Evolutionary conservation across 2,888 invertebrate species (phyloP).

Genomic region (Agrenia bidenticulata): DNA sequence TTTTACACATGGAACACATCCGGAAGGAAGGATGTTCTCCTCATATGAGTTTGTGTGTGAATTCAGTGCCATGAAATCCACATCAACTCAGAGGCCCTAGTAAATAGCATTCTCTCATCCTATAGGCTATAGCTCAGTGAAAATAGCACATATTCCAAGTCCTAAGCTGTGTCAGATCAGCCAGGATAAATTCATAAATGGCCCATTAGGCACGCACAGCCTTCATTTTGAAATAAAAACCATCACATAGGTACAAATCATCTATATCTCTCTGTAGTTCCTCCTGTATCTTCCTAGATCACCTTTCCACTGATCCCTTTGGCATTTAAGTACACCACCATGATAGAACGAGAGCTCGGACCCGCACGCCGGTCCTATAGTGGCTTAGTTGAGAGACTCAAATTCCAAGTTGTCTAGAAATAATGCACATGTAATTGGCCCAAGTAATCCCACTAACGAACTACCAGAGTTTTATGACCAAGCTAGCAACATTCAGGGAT

Average conservation of each 20-base stretch:
- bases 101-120: too few species aligned
- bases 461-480: conserved; percentile 2
- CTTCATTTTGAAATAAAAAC: conserved; percentile 6
- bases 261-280: background rate
- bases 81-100: background rate
- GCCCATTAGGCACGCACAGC: conserved; percentile 4
- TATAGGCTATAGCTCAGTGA: too few species aligned
- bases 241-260: background rate
- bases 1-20: too few species aligned
- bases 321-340: too few species aligned
- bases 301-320: too few species aligned
- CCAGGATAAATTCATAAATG: conserved; percentile 9
- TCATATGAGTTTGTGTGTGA: background rate
- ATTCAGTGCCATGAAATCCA: conserved; percentile 7
- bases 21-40: too few species aligned
- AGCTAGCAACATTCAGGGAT: too few species aligned
- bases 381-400: background rate
- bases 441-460: conserved; percentile 7
- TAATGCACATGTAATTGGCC: conserved; percentile 10
- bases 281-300: background rate
- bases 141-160: background rate
- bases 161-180: conserved; percentile 2
- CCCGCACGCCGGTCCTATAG: too few species aligned
- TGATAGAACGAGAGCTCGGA: too few species aligned
- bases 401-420: background rate